A percentile compares a stretch with the other conserved stretches of the same genome.
These are phyloP conservation scores for Ceratosolen fusciceps DNA, from an alignment of 1,140 invertebrate genomes.

Conservation along the genomic window DNA sequence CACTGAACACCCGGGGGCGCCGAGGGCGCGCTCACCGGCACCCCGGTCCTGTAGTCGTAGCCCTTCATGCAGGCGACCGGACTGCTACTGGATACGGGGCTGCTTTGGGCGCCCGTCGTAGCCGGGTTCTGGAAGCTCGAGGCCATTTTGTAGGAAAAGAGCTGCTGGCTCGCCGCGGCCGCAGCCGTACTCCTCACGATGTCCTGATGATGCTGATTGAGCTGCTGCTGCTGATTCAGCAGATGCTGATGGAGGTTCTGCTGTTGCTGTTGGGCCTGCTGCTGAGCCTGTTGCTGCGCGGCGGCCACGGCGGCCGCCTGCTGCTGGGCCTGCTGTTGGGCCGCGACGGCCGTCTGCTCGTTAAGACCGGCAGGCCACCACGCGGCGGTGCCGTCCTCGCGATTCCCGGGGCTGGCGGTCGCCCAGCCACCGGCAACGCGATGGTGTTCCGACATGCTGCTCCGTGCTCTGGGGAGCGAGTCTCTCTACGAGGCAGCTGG, in stretches of 20 bases:
- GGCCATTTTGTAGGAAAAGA: constrained; percentile 88
- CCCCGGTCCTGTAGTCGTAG: constrained; percentile 77
- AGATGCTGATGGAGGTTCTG: constrained; percentile 71
- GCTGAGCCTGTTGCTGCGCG: constrained; percentile 65
- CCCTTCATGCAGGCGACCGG: constrained; percentile 67
- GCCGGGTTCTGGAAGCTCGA: constrained; percentile 82
- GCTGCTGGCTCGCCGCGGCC: constrained; percentile 79
- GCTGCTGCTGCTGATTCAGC: constrained; percentile 66
- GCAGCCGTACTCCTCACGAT: constrained; percentile 72
- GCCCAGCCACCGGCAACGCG: constrained; percentile 71
- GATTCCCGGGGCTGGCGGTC: constrained; percentile 69
- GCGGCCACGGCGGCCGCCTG: constrained; percentile 60
- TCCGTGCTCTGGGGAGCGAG: too few species aligned
- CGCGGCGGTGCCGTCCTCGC: constrained; percentile 69
- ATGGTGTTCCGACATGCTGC: constrained; percentile 71
- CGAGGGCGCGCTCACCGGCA: constrained; percentile 68
- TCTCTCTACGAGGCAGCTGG: too few species aligned
- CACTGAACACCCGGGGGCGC: constrained; percentile 75
- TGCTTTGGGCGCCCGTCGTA: constrained; percentile 70
- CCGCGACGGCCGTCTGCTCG: constrained; percentile 56
- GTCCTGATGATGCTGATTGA: constrained; percentile 68
- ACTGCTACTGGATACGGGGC: constrained; percentile 64
- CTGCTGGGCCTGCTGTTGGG: constrained; percentile 68
- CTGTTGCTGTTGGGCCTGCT: constrained; percentile 66
- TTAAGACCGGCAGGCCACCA: constrained; percentile 69